phyloP scores from a whole-genome alignment of 64 coral and sea anemone species.

The Montipora efflorescens region DNA sequence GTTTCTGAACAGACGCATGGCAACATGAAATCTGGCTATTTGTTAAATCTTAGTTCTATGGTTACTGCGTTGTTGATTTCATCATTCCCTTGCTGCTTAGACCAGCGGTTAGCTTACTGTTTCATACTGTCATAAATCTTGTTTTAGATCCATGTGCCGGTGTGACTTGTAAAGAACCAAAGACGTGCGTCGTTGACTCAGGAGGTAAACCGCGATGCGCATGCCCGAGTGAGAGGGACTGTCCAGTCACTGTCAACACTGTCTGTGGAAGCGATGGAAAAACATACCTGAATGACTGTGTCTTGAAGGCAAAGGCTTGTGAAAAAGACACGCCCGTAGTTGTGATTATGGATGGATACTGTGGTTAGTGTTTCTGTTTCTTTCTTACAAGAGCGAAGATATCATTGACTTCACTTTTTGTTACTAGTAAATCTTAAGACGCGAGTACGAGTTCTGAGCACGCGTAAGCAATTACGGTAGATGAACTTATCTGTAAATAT shows the following conservation, averaged over 20 bases:
- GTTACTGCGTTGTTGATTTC: too few relatives aligned
- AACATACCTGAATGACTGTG: conserved; percentile 87
- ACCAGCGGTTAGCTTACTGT: too few relatives aligned
- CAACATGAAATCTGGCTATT: too few relatives aligned
- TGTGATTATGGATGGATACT: conserved; percentile 75
- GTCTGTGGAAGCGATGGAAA: conserved; percentile 91
- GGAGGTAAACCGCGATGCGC: conserved; percentile 61
- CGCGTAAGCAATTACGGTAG: too few relatives aligned
- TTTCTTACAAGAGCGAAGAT: too few relatives aligned
- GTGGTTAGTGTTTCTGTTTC: conserved; percentile 68
- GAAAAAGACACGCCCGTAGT: conserved; percentile 24
- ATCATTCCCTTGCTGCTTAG: too few relatives aligned
- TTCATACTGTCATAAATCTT: not conserved
- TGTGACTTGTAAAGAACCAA: conserved; percentile 59
- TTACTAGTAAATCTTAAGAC: too few relatives aligned
- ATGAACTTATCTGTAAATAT: too few relatives aligned
- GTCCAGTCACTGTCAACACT: conserved; percentile 58
- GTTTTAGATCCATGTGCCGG: conserved; percentile 82
- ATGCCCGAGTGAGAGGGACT: conserved; percentile 79
- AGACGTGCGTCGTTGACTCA: conserved; percentile 50
- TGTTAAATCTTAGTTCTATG: too few relatives aligned
- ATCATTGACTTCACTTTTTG: too few relatives aligned
- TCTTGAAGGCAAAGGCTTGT: conserved; percentile 89
- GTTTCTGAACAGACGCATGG: too few relatives aligned
- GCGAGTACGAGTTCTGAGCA: too few relatives aligned